Conservation (phyloP, 2,113 vertebrate species). For the Corythaixoides concolor region DNA sequence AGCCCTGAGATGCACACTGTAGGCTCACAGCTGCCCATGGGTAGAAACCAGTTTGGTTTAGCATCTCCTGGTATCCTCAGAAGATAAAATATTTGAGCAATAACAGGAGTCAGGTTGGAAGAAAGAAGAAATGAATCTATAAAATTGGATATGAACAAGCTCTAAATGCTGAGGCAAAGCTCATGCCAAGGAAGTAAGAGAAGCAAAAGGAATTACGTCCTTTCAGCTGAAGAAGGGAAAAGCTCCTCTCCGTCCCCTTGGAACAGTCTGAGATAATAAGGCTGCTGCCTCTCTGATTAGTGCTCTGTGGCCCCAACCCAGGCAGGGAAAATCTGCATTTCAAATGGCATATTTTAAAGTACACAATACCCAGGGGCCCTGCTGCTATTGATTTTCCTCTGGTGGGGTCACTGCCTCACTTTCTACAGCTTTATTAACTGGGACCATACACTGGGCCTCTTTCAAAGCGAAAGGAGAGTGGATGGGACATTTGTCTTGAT, state of each 20-base stretch:
- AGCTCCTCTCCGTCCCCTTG: constrained; percentile 27
- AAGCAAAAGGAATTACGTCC: neutral
- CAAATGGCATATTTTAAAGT: constrained; percentile 68
- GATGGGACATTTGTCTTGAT: constrained; percentile 15
- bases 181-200: neutral
- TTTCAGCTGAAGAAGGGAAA: constrained; percentile 1
- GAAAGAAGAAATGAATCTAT: neutral
- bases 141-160: neutral
- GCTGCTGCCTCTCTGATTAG: constrained; percentile 52
- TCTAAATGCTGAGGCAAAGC: neutral
- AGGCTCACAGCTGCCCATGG: neutral
- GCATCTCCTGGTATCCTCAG: neutral
- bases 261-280: constrained; percentile 41
- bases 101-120: neutral
- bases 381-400: constrained; percentile 62
- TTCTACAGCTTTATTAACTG: constrained; percentile 61
- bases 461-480: constrained; percentile 36
- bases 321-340: constrained; percentile 61
- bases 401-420: constrained; percentile 59
- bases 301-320: constrained; percentile 18
- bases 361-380: constrained; percentile 49
- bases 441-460: constrained; percentile 8
- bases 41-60: neutral
- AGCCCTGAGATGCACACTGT: neutral
- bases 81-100: neutral